A percentile compares a stretch with the other conserved stretches of the same genome.
phyloP scores from a whole-genome alignment of 2,888 invertebrate species.

The Bugulina stolonifera region DNA sequence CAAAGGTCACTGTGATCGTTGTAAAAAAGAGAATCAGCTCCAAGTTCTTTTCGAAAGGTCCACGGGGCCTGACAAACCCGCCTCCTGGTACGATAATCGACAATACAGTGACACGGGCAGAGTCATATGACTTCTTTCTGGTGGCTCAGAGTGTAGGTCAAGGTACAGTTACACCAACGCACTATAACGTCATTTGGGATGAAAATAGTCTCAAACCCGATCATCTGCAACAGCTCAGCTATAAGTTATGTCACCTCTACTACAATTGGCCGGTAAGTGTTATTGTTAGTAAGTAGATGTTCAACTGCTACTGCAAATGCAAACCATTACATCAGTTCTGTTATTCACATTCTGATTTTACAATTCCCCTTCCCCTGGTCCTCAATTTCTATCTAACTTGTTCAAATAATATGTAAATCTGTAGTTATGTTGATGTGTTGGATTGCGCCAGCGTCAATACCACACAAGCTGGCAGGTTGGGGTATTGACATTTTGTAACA shows the following conservation, averaged over 20 bases:
- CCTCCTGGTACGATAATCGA: conserved; percentile 82
- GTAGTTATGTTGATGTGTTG: too few relatives aligned
- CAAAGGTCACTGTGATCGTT: conserved; percentile 69
- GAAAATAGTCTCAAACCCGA: conserved; percentile 66
- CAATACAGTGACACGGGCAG: conserved; percentile 65
- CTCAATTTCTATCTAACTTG: too few relatives aligned
- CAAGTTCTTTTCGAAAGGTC: conserved; percentile 62
- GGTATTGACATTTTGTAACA: too few relatives aligned
- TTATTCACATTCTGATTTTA: too few relatives aligned
- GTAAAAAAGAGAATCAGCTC: conserved; percentile 89
- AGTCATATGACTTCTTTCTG: conserved; percentile 77
- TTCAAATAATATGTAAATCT: too few relatives aligned
- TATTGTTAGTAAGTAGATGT: too few relatives aligned
- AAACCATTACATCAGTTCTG: too few relatives aligned
- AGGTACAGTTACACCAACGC: conserved; percentile 85
- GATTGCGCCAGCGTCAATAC: too few relatives aligned
- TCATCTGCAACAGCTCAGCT: conserved; percentile 73
- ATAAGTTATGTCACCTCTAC: conserved; percentile 80
- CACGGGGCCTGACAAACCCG: conserved; percentile 57
- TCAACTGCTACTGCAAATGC: too few relatives aligned
- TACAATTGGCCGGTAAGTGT: conserved; percentile 84
- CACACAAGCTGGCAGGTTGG: too few relatives aligned
- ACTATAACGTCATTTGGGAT: conserved; percentile 79
- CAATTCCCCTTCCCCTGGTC: too few relatives aligned
- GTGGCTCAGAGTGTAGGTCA: conserved; percentile 79